phyloP scores from a whole-genome alignment of 2,888 invertebrate genomes.

The Amblyjoppa proteus region DNA sequence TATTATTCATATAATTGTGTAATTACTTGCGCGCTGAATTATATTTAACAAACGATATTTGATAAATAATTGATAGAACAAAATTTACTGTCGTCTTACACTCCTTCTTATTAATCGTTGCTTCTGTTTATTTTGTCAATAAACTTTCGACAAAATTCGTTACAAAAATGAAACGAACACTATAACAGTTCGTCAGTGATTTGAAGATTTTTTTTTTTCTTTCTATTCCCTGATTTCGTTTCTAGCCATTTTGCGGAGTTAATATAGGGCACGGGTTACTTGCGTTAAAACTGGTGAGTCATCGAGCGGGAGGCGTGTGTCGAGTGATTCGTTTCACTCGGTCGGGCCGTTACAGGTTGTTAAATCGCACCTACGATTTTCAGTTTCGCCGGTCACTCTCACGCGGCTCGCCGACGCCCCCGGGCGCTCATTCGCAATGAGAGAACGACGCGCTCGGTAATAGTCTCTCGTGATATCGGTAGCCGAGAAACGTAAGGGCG shows the following conservation, averaged over 20 bases:
- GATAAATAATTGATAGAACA: neutral
- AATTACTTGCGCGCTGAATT: no score
- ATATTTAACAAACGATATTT: neutral
- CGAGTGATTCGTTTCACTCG: conserved; percentile 54
- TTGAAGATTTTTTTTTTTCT: neutral
- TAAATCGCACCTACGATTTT: conserved; percentile 51
- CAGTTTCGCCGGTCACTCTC: conserved; percentile 39
- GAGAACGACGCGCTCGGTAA: conserved; percentile 46
- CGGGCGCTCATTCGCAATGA: conserved; percentile 35
- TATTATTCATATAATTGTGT: no score
- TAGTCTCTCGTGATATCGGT: neutral
- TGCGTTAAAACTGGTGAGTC: conserved; percentile 31
- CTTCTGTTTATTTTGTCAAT: no score
- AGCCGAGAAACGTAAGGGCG: neutral
- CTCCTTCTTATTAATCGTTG: no score
- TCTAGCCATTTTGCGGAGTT: conserved; percentile 27
- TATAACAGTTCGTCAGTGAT: neutral
- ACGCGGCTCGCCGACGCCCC: conserved; percentile 13
- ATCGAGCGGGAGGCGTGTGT: conserved; percentile 45
- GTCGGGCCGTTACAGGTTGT: conserved; percentile 46
- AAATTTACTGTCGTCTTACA: no score
- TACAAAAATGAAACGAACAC: neutral
- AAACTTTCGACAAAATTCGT: neutral
- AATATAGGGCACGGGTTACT: conserved; percentile 44
- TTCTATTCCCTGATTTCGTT: neutral